phyloP scores from a whole-genome alignment of 1,140 invertebrate species.

The Lethrus apterus region DNA sequence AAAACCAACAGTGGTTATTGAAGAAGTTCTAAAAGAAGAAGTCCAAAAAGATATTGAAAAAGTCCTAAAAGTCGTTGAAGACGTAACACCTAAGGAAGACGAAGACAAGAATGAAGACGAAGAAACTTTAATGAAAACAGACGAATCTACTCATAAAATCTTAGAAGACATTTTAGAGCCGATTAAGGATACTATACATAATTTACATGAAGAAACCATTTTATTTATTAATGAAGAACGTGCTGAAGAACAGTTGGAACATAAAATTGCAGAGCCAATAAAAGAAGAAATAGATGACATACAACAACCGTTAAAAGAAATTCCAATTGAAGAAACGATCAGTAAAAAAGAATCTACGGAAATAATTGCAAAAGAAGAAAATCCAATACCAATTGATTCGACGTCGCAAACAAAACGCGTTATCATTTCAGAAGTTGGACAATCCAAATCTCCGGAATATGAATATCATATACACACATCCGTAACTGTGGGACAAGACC shows the following conservation, averaged over 20 bases:
- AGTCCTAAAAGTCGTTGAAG: not conserved
- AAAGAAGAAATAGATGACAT: not conserved
- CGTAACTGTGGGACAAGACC: constrained; percentile 6
- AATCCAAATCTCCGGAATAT: constrained; percentile 18
- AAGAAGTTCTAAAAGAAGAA: not conserved
- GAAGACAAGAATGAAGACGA: too few species aligned
- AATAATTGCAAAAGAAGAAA: not conserved
- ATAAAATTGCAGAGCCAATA: not conserved
- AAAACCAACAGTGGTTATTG: not conserved
- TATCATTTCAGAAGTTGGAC: constrained; percentile 23
- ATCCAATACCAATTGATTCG: constrained; percentile 4
- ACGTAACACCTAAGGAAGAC: too few species aligned
- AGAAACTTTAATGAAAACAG: too few species aligned
- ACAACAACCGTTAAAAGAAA: not conserved
- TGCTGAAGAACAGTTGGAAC: not conserved
- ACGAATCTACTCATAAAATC: too few species aligned
- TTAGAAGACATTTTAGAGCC: too few species aligned
- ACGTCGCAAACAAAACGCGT: constrained; percentile 44
- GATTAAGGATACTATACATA: too few species aligned
- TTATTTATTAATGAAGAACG: not conserved
- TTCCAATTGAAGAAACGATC: not conserved
- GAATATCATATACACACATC: constrained; percentile 35
- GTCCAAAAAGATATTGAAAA: not conserved
- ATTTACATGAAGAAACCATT: too few species aligned
- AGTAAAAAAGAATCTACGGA: not conserved